These are phyloP conservation scores for Odontomyia ornata DNA, from an alignment of 2,888 invertebrate species.

Conservation along the genomic window DNA sequence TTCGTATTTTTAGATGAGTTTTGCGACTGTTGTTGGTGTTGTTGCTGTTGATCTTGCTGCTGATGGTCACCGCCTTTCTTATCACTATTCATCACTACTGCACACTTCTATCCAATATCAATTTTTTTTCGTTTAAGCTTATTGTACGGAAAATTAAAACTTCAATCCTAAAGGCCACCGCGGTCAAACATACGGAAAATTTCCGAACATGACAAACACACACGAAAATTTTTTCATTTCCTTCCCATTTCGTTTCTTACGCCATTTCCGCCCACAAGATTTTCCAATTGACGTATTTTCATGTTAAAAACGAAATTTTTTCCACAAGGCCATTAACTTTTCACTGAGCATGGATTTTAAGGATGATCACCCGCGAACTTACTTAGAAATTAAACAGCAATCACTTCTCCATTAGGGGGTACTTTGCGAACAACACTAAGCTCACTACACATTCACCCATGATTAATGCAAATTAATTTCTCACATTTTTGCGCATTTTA, in stretches of 20 bases:
- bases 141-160: neutral
- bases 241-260: slow-evolving; percentile 29
- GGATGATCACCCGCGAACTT: neutral
- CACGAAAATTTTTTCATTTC: slow-evolving; percentile 7
- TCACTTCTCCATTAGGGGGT: neutral
- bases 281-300: slow-evolving; percentile 30
- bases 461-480: neutral
- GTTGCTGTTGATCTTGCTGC: slow-evolving; percentile 41
- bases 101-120: too few relatives aligned
- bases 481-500: slow-evolving; percentile 32
- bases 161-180: neutral
- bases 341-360: neutral
- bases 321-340: neutral
- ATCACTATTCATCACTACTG: slow-evolving; percentile 47
- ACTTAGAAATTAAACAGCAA: neutral
- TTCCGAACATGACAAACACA: neutral
- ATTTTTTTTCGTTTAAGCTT: neutral
- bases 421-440: neutral
- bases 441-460: neutral
- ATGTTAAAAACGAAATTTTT: slow-evolving; percentile 10
- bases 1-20: slow-evolving; percentile 9
- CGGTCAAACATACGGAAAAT: too few relatives aligned
- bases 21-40: slow-evolving; percentile 32
- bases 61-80: slow-evolving; percentile 40
- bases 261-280: slow-evolving; percentile 47